Evolutionary conservation across 2,888 invertebrate genomes (phyloP), one percentile per base, ranked within the genome.

Genomic region (Cremastobaeus sp.): DNA sequence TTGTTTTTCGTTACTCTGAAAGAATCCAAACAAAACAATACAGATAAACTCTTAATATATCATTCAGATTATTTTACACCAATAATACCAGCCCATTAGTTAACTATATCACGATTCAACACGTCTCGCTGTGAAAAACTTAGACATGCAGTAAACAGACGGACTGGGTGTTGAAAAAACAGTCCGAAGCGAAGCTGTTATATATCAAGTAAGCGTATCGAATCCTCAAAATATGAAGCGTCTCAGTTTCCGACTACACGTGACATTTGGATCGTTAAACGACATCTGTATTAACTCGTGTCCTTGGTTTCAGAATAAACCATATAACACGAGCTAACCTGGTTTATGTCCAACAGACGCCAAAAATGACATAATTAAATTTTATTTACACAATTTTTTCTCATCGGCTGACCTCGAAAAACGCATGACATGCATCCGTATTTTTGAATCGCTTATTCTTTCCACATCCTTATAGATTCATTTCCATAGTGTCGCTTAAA

Each of bases 241-340:
- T 8, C 37, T n/a, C 21, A 52, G 34, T 45, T 47, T 52, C 45
- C 54, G 25, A 37, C 35, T 45, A 60, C 60, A 54, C 60, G 60
- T 60, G 69, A 60, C 69, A 54, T 60, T 66, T 35, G 54, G 45
- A 52, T 30, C 60, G 45, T 21, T 28, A 2, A 50, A 54, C 43
- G 20, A 60, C 69, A 69, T 69, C 60, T 69, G 69, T 47, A 69
- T 69, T 34, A 60, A 60, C 39, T 52, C 39, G 54, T 69, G 69
- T 54, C 60, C 69, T 69, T 60, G 60, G 69, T 47, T 60, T 68
- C 6, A 3, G 25, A 30, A 52, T 68, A 48, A 41, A 34, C 43
- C n/a, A 25, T 11, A 3, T 34, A 30, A 48, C 15, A 25, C 4
- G 25, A 17, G 34, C 28, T 37, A 48, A 14, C 21, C 68, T 68